These are phyloP conservation scores for Tachycineta bicolor DNA, from an alignment of 2,113 vertebrate species.

Conservation along the genomic window DNA sequence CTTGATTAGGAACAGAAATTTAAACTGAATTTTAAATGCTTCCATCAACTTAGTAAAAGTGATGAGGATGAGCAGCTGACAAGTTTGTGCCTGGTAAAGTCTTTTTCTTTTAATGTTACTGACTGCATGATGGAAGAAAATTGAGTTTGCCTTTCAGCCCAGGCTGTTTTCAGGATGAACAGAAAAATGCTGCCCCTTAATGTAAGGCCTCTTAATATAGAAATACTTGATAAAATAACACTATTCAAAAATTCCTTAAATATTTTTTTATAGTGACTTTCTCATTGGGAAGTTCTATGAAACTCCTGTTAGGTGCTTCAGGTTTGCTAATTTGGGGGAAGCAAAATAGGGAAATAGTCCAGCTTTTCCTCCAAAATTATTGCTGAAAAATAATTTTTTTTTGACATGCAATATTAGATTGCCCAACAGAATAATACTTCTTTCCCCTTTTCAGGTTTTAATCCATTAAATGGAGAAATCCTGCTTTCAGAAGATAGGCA, in stretches of 20 bases:
- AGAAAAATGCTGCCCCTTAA: neutral
- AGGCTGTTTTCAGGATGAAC: neutral
- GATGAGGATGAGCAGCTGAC: neutral
- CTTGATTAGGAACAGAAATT: neutral
- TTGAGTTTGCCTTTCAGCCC: neutral
- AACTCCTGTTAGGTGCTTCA: neutral
- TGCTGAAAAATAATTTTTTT: neutral
- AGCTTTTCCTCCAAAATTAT: neutral
- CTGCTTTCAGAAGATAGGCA: neutral
- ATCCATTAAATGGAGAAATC: neutral
- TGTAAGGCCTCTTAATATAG: neutral
- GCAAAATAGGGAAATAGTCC: neutral
- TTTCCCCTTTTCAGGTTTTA: constrained; percentile 37
- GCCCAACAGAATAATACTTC: neutral
- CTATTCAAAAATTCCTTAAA: neutral
- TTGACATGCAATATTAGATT: neutral
- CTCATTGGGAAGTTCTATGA: neutral
- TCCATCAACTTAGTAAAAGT: neutral
- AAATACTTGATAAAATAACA: neutral
- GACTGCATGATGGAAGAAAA: neutral
- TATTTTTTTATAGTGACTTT: neutral
- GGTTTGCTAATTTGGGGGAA: neutral
- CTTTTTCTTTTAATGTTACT: neutral
- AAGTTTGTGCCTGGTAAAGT: neutral
- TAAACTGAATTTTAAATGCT: neutral